Base-by-base conservation (phyloP, 1,140 invertebrate species). In the Neelides sp. region DNA sequence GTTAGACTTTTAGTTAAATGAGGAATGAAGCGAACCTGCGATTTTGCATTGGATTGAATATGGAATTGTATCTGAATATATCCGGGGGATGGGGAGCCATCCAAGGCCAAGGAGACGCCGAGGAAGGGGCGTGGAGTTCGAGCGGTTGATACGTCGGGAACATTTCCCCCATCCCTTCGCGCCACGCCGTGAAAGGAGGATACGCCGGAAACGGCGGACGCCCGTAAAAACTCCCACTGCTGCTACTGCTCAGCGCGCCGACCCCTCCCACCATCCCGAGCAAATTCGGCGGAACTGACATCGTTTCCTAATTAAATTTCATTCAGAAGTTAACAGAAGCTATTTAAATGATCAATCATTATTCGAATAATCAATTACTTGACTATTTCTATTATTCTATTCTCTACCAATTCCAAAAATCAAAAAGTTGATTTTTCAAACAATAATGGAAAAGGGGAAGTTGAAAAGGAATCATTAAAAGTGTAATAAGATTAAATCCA, bases 261-360 rank as follows among this genome's bases (percentile, higher is more conserved):
- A 15, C 40, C 10, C 8, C 48, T 45, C 20, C 43, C 22, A 2
- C 36, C 40, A 20, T 28, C 19, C 52, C 52, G 48, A 19, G 37
- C 49, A 47, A 43, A 42, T 43, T 53, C 27, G 45, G 24, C 10
- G 51, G 45, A 30, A 36, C 39, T n/a, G 39, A 48, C 36, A 48
- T 37, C 15, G 39, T 43, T 36, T 48, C 37, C 37, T 48, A 27
- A 15, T 30, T 15, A 45, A 10, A 17, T 32, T 7, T 34, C 17
- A 37, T 7, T 27, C 1, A n/a, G 2, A 20, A 19, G n/a, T 36
- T 8, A 34, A 35, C 32, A 26, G 23, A 47, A 47, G 3, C n/a
- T 37, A 4, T 37, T 20, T 30, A 28, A 5, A 41, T 30, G 13
- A 27, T 32, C 2, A 36, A 7, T 41, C 15, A 26, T 37, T 41